Conservation (phyloP, 2,888 invertebrate species). For the Norana najaformis region DNA sequence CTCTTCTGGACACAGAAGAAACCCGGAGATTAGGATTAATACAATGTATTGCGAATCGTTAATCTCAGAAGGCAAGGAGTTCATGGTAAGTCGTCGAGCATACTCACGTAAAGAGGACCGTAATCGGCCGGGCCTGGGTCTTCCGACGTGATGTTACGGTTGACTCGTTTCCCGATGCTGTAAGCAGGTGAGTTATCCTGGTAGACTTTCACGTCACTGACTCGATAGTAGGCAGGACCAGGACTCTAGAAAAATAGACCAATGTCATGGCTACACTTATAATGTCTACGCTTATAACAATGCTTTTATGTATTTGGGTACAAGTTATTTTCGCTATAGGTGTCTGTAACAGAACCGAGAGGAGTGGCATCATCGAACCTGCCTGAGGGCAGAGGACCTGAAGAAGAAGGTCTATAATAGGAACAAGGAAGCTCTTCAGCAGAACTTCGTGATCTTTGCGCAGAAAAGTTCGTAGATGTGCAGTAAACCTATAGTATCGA, state of each 20-base stretch:
- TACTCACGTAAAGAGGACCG: slow-evolving; percentile 6
- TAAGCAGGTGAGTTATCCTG: slow-evolving; percentile 14
- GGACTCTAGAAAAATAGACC: neutral
- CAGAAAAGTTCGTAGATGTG: neutral
- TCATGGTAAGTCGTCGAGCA: neutral
- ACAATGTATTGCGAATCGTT: no score
- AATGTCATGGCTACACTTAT: neutral
- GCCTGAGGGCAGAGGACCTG: no score
- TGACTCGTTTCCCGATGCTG: slow-evolving; percentile 19
- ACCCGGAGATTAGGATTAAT: no score
- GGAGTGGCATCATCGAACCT: no score
- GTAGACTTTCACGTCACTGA: neutral
- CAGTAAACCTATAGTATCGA: neutral
- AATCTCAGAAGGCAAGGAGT: neutral
- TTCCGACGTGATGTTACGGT: neutral
- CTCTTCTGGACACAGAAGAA: neutral
- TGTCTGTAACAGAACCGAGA: no score
- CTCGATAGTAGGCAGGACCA: slow-evolving; percentile 9
- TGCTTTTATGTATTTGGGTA: neutral
- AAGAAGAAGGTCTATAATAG: no score
- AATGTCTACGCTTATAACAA: neutral
- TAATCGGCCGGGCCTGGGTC: slow-evolving; percentile 19
- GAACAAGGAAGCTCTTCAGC: neutral
- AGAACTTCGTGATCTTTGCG: neutral
- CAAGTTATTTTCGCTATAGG: neutral